Evolutionary conservation across 2,113 vertebrate species (phyloP), one percentile per base, ranked within the genome.

Genomic region (Calidris pugnax): DNA sequence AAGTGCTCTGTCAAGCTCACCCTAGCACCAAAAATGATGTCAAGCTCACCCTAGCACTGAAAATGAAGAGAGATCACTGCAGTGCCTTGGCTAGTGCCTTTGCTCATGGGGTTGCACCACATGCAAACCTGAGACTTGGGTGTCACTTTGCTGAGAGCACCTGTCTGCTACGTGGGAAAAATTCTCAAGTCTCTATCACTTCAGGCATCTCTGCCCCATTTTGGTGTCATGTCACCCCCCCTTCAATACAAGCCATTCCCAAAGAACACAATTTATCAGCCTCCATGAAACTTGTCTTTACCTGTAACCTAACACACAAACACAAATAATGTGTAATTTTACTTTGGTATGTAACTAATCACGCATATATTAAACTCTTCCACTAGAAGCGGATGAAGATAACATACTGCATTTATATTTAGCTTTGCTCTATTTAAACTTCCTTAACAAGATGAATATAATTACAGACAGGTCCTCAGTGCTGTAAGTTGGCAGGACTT

Each of bases 361-460:
- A 50, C 19, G 47, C 21, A 62, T 60, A 77, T 21, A 84, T 67
- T 81, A 59, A 89, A 67, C 41, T 74, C n/a, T 41, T 74, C 32
- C 74, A 30, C 57, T 90, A 78, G 17, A 81, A 86, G 66, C 39
- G 53, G 73, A 53, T 69, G 33, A 43, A 85, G 48, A 79, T 76
- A 94, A 48, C 51, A 71, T 39, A 62, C 22, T 72, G 35, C 35
- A 57, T 57, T 87, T 95, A 64, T 89, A 93, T 94, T 94, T 91
- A 87, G 43, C 66, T 88, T 80, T 80, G 28, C 32, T 88, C 79
- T 74, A 71, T 69, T 91, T 91, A 80, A 73, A 71, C 41, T 66
- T 94, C 87, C 51, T 87, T 94, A 91, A 95, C 45, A 79, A 73
- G 77, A 82, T 7, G 18, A 83, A 87, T 74, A 21, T 43, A 91